Conservation (phyloP, 1,140 invertebrate species). For the Maniola jurtina region DNA sequence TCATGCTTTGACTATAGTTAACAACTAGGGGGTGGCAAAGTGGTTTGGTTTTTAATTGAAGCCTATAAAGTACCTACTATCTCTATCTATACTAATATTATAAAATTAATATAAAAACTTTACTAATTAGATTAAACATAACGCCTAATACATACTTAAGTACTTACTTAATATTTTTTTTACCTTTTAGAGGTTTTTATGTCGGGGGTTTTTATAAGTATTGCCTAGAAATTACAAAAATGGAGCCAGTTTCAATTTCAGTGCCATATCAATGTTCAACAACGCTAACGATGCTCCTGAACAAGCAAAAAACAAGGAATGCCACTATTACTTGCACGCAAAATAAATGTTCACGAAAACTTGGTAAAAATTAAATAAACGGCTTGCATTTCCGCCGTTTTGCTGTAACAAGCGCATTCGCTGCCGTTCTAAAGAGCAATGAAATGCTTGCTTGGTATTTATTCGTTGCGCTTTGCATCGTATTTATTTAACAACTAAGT, state of each 20-base stretch:
- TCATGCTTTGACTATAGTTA: not conserved
- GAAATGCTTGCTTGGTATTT: constrained; percentile 41
- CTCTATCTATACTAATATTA: too few relatives aligned
- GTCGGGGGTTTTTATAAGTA: too few relatives aligned
- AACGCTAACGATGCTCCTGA: not conserved
- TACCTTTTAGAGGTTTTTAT: too few relatives aligned
- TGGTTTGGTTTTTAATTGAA: too few relatives aligned
- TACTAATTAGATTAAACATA: too few relatives aligned
- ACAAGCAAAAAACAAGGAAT: not conserved
- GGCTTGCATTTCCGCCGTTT: constrained; percentile 37
- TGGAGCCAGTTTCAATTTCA: too few relatives aligned
- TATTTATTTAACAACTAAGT: constrained; percentile 10
- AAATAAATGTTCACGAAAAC: constrained; percentile 20
- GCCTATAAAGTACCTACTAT: too few relatives aligned
- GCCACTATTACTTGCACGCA: constrained; percentile 13
- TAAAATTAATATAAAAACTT: too few relatives aligned
- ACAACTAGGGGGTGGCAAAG: too few relatives aligned
- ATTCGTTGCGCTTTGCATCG: constrained; percentile 35
- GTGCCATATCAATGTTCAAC: constrained; percentile 2
- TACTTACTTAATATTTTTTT: too few relatives aligned
- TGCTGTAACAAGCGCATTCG: constrained; percentile 23
- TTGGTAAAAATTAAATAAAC: constrained; percentile 37
- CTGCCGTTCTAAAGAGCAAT: constrained; percentile 33
- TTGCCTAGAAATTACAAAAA: too few relatives aligned
- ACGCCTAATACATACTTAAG: too few relatives aligned